These are phyloP conservation scores for Eristalis intricaria DNA, from an alignment of 2,888 invertebrate genomes.

Conservation along the genomic window DNA sequence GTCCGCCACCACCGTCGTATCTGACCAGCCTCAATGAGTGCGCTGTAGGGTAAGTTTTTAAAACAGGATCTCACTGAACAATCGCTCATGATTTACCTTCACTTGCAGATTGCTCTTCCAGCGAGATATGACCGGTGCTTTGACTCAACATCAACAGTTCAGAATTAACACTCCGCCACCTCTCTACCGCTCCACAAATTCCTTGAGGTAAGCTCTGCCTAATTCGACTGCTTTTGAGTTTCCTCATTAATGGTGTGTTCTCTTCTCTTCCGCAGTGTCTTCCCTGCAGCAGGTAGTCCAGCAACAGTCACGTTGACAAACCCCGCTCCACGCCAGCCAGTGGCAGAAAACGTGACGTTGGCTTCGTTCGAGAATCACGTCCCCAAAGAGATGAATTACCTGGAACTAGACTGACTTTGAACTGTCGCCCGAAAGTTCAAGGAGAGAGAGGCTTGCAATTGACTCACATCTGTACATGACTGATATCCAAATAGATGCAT, in stretches of 20 bases:
- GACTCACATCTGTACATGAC: slow-evolving; percentile 64
- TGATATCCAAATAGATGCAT: slow-evolving; percentile 56
- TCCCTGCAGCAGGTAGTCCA: slow-evolving; percentile 55
- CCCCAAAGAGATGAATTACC: slow-evolving; percentile 75
- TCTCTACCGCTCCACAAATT: slow-evolving; percentile 93
- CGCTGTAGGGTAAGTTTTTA: slow-evolving; percentile 84
- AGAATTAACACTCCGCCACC: slow-evolving; percentile 90
- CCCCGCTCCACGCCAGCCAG: slow-evolving; percentile 67
- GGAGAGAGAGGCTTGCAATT: slow-evolving; percentile 67
- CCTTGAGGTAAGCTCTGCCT: slow-evolving; percentile 84
- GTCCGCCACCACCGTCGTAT: slow-evolving; percentile 97
- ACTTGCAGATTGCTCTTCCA: slow-evolving; percentile 88
- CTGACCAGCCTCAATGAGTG: slow-evolving; percentile 98
- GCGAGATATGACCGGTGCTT: slow-evolving; percentile 81
- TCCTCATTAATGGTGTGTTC: neutral
- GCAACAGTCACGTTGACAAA: slow-evolving; percentile 30
- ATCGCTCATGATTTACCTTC: neutral
- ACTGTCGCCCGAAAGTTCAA: slow-evolving; percentile 26
- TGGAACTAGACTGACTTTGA: slow-evolving; percentile 74
- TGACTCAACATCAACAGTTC: slow-evolving; percentile 82
- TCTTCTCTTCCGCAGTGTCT: slow-evolving; percentile 68
- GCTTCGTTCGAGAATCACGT: slow-evolving; percentile 55
- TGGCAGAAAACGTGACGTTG: slow-evolving; percentile 69
- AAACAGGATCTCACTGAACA: neutral
- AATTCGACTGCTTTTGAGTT: neutral